Conservation (phyloP, 2,113 vertebrate genomes). For the Dasypus novemcinctus region DNA sequence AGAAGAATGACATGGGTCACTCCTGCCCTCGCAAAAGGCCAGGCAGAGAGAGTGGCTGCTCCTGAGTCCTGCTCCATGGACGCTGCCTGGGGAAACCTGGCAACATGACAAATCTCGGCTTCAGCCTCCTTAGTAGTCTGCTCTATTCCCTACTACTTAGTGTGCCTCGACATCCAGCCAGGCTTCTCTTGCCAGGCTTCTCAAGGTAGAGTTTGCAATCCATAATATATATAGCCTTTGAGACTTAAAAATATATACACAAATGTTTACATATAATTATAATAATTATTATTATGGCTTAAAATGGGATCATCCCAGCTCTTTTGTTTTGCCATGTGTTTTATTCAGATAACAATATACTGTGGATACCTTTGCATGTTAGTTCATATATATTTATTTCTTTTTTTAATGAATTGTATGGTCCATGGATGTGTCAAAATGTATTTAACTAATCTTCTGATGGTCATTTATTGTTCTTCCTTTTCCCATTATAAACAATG, state of each 20-base stretch:
- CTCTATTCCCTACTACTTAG: neutral
- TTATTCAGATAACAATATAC: neutral
- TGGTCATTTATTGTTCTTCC: neutral
- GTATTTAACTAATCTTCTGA: neutral
- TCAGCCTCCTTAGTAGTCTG: fast-evolving
- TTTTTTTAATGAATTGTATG: neutral
- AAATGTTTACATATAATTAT: neutral
- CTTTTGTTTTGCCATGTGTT: neutral
- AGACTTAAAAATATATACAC: neutral
- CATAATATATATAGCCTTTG: neutral
- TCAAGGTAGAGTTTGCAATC: neutral
- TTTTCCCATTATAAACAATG: neutral
- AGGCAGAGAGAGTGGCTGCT: neutral
- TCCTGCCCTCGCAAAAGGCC: neutral
- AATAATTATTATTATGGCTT: neutral
- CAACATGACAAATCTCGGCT: neutral
- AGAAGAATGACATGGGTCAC: neutral
- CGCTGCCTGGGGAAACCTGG: neutral
- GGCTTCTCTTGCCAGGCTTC: neutral
- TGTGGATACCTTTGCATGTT: neutral
- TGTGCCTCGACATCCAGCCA: neutral
- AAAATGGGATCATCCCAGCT: neutral
- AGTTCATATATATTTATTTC: neutral
- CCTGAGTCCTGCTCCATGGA: neutral
- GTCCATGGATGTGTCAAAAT: neutral